phyloP scores from a whole-genome alignment of 1,140 invertebrate species.

The Eurosta solidaginis region DNA sequence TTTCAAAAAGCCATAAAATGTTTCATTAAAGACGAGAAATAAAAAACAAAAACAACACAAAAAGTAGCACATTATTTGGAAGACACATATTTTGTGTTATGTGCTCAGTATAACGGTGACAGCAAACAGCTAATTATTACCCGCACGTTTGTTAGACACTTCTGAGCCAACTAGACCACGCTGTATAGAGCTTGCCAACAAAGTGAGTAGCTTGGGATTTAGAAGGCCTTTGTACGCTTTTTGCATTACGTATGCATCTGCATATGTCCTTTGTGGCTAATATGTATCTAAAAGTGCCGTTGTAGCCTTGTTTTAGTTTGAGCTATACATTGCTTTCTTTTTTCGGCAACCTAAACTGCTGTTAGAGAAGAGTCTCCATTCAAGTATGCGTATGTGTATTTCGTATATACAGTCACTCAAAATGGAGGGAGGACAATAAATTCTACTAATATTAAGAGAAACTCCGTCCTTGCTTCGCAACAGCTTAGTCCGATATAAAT shows the following conservation, averaged over 20 bases:
- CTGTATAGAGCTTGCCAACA: not conserved
- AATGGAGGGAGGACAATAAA: too few relatives aligned
- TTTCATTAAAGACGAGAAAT: not conserved
- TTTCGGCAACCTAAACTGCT: not conserved
- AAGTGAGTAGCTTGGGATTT: not conserved
- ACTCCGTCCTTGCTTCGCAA: too few relatives aligned
- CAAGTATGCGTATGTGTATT: too few relatives aligned
- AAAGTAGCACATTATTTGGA: not conserved
- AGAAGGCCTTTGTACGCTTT: not conserved
- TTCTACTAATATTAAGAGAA: too few relatives aligned
- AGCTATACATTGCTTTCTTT: not conserved
- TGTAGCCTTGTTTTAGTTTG: not conserved
- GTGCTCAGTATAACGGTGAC: not conserved
- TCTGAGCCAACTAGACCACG: not conserved
- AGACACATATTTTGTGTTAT: slow-evolving; percentile 26
- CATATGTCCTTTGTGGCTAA: not conserved
- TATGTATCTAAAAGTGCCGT: not conserved
- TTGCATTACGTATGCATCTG: not conserved
- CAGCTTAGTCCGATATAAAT: too few relatives aligned
- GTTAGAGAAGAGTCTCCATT: not conserved
- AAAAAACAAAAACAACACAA: too few relatives aligned
- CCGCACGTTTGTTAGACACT: slow-evolving; percentile 50
- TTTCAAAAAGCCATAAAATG: not conserved
- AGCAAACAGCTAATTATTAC: slow-evolving; percentile 55
- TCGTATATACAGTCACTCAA: too few relatives aligned